Evolutionary conservation across 2,888 invertebrate genomes (phyloP).

Genomic region (Synergus japonicus): DNA sequence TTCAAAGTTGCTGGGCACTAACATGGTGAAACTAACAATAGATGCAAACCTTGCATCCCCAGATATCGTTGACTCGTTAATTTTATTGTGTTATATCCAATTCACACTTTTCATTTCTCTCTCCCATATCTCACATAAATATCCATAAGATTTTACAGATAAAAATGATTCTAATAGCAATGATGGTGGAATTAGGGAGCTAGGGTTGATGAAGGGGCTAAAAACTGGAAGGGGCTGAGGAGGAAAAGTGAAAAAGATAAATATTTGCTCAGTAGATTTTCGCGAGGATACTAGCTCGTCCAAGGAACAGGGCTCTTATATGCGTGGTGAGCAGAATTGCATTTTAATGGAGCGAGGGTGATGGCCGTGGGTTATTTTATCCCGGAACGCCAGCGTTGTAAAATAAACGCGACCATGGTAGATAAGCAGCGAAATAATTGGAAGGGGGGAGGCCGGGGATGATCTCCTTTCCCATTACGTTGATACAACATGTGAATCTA

Average conservation of each 20-base stretch:
- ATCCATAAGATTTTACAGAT: too few relatives aligned
- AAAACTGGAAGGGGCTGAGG: not conserved
- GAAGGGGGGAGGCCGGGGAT: not conserved
- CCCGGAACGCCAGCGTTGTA: conserved; percentile 4
- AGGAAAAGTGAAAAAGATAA: not conserved
- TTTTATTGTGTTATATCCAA: not conserved
- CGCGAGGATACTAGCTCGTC: conserved; percentile 4
- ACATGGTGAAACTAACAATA: conserved; percentile 26
- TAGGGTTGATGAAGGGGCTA: not conserved
- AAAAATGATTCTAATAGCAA: too few relatives aligned
- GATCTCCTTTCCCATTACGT: conserved; percentile 32
- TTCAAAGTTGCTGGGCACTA: conserved; percentile 12
- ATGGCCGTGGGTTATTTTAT: conserved; percentile 25
- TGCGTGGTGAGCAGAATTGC: conserved; percentile 8
- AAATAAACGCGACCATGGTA: conserved; percentile 26
- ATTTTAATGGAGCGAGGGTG: conserved; percentile 22
- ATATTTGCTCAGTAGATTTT: conserved; percentile 34
- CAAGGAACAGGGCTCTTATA: conserved; percentile 24
- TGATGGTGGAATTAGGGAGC: too few relatives aligned
- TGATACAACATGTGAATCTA: conserved; percentile 22
- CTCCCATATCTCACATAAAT: not conserved
- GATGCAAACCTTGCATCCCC: not conserved
- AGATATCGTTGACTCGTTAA: conserved; percentile 1
- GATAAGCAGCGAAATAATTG: conserved; percentile 39
- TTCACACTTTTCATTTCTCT: not conserved